phyloP scores from a whole-genome alignment of 2,797 vertebrate species.

The Galago senegalensis region DNA sequence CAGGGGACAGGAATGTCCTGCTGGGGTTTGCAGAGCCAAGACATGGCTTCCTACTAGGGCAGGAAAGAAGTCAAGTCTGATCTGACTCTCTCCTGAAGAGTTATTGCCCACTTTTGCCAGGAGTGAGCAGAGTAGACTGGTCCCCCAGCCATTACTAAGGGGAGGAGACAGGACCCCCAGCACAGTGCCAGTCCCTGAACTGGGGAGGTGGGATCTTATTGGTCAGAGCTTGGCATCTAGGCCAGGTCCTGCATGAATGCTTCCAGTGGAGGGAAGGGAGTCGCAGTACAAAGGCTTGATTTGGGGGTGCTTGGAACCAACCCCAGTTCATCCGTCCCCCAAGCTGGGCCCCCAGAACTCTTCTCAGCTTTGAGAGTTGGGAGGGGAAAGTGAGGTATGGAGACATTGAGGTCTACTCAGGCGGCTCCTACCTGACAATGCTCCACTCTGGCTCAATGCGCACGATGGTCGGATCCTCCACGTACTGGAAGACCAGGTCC shows the following conservation, averaged over 20 bases:
- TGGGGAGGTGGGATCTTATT: neutral
- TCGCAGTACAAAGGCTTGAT: neutral
- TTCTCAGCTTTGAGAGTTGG: neutral
- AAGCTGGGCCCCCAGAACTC: neutral
- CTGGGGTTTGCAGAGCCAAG: neutral
- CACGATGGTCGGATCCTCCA: conserved; percentile 96
- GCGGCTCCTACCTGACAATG: conserved; percentile 94
- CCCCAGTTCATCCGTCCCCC: neutral
- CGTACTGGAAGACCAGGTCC: conserved; percentile 96
- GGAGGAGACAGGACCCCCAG: too few relatives aligned
- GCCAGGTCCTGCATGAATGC: rapidly evolving
- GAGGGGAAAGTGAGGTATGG: neutral
- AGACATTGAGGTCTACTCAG: too few relatives aligned
- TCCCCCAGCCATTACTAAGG: rapidly evolving
- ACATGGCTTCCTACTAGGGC: neutral
- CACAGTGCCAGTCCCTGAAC: neutral
- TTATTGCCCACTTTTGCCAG: neutral
- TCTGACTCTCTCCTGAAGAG: neutral
- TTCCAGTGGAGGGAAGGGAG: neutral
- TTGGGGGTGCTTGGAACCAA: neutral
- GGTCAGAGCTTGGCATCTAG: neutral
- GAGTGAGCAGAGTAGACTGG: neutral
- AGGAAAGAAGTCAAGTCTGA: neutral
- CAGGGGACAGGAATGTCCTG: rapidly evolving
- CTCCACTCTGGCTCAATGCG: conserved; percentile 99